Conservation (phyloP, 2,113 vertebrate genomes). For the Todiramphus saurophagus region DNA sequence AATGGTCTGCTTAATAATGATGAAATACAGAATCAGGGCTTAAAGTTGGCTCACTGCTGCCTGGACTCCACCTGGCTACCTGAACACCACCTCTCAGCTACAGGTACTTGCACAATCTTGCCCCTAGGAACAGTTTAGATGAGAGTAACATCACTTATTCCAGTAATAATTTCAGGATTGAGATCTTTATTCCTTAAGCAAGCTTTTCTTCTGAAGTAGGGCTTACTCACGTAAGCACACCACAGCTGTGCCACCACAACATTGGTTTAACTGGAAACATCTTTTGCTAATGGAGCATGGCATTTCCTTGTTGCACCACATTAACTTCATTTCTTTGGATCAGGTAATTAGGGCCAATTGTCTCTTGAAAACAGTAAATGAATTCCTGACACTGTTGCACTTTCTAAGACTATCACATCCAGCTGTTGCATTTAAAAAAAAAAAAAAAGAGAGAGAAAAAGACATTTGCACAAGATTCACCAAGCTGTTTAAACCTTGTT, state of each 20-base stretch:
- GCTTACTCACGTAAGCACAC: not conserved
- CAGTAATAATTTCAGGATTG: not conserved
- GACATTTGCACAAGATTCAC: not conserved
- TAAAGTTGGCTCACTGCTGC: not conserved
- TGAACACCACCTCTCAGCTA: not conserved
- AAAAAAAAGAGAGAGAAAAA: no score
- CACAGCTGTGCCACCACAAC: not conserved
- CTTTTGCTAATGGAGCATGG: slow-evolving; percentile 11
- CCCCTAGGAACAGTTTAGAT: not conserved
- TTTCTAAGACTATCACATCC: not conserved
- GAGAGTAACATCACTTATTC: not conserved
- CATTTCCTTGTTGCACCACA: slow-evolving; percentile 45
- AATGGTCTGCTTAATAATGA: not conserved
- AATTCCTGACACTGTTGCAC: slow-evolving; percentile 9
- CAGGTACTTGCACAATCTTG: not conserved
- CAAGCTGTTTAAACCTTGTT: not conserved
- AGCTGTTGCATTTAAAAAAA: not conserved
- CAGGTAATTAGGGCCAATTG: slow-evolving; percentile 50
- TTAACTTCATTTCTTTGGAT: slow-evolving; percentile 11
- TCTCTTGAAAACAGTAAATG: slow-evolving; percentile 34
- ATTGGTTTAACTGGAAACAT: slow-evolving; percentile 46
- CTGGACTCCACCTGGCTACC: not conserved
- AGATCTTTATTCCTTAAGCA: not conserved
- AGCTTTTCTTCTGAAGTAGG: not conserved
- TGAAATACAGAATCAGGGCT: not conserved